These are phyloP conservation scores for Eupristina koningsbergeri DNA, from an alignment of 1,140 invertebrate species.

Conservation along the genomic window DNA sequence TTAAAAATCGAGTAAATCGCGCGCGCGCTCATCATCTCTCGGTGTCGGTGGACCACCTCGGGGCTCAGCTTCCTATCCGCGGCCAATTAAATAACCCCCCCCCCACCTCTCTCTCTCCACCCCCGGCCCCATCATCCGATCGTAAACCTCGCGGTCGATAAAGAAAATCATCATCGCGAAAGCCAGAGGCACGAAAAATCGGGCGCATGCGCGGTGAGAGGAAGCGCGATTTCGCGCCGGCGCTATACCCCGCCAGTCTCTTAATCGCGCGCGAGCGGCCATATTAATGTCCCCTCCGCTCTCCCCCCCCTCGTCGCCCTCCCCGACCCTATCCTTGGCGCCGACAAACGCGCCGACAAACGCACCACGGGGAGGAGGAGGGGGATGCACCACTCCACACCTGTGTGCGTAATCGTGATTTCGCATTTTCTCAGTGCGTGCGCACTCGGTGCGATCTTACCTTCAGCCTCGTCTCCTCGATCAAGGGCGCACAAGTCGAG, in stretches of 20 bases:
- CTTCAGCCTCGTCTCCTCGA: not conserved
- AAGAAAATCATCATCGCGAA: not conserved
- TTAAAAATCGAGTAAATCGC: not conserved
- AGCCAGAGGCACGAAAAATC: conserved; percentile 3
- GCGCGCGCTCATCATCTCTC: not conserved
- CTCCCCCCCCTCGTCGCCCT: no score
- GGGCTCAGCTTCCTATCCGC: not conserved
- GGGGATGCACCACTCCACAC: not conserved
- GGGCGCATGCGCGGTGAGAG: conserved; percentile 27
- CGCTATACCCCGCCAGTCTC: conserved; percentile 38
- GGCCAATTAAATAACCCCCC: not conserved
- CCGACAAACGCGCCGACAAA: conserved; percentile 50
- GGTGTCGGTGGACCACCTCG: not conserved
- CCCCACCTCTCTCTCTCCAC: no score
- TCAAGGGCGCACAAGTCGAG: not conserved
- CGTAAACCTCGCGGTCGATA: not conserved
- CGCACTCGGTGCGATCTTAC: not conserved
- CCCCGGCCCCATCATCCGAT: no score
- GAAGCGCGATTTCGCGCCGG: conserved; percentile 27
- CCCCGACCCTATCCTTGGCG: conserved; percentile 5
- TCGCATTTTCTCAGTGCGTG: conserved; percentile 36
- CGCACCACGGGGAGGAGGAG: conserved; percentile 8
- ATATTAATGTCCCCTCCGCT: conserved; percentile 34
- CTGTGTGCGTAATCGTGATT: conserved; percentile 43
- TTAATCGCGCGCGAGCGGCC: conserved; percentile 42